These are phyloP conservation scores for Pimpla rufipes DNA, from an alignment of 2,888 invertebrate species.

Conservation along the genomic window DNA sequence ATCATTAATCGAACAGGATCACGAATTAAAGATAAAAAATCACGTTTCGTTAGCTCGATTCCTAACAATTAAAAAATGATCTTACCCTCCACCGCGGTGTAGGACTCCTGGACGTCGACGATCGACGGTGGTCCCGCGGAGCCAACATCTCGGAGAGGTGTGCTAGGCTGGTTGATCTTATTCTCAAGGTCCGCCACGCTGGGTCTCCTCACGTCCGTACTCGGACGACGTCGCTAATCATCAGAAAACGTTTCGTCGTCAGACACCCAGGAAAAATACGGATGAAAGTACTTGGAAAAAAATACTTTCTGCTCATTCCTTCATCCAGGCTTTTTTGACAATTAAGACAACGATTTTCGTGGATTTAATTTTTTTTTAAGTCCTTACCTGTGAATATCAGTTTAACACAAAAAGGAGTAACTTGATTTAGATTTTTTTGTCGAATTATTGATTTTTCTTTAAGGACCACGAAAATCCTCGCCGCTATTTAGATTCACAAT, in stretches of 20 bases:
- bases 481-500: constrained; percentile 16
- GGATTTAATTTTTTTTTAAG: constrained; percentile 15
- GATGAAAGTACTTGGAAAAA: neutral
- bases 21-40: no score
- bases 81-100: constrained; percentile 98
- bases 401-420: neutral
- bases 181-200: constrained; percentile 96
- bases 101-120: constrained; percentile 97
- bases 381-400: constrained; percentile 54
- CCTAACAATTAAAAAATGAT: no score
- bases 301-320: neutral
- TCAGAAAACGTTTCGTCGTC: constrained; percentile 35
- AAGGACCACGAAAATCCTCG: constrained; percentile 47
- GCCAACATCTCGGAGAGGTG: constrained; percentile 93
- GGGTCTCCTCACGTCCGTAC: constrained; percentile 95
- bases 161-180: constrained; percentile 95
- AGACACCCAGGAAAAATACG: constrained; percentile 3
- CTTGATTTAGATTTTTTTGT: neutral
- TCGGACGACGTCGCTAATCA: constrained; percentile 92
- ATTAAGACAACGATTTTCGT: constrained; percentile 49
- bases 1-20: no score
- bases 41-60: no score
- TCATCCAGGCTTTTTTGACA: constrained; percentile 25
- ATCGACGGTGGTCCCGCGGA: constrained; percentile 95
- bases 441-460: neutral